Evolutionary conservation across 92 coral and sea anemone species (phyloP), one percentile per base, ranked within the genome.

Genomic region (Umimayanthus kanabou): DNA sequence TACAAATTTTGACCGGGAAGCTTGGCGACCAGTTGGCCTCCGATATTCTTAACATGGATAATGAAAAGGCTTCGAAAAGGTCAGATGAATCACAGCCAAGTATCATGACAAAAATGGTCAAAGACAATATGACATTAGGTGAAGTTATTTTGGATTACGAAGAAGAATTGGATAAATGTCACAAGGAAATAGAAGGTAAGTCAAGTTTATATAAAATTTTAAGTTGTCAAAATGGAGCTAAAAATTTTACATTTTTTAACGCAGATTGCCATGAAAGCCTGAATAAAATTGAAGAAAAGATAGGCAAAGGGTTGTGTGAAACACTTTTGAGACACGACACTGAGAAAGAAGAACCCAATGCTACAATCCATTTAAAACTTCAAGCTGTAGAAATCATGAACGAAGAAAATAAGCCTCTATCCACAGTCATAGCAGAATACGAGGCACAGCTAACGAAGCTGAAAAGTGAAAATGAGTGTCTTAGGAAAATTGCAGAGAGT

Each of bases 131-230:
- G 37, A 92, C 96, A 76, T 81, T 94, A 26, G 93, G 82, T 42
- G 94, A 90, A 39, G 88, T 94, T 40, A 47, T 94, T 39, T 86
- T 76, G n/a, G 81, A 90, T 58, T 94, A 94, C 58, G 96, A 94
- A 88, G 78, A 57, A 47, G 85, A 90, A 20, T 85, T 94, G 39
- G 78, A 49, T 37, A 88, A 74, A 26, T 61, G 71, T 42, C 15
- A 81, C 57, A 53, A 78, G 61, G 82, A 78, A 22, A 6, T n/a
- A 45, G 22, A 78, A 78, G 82, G 82, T 78, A 50, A 78, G 82
- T 78, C 65, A 78, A 49, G 25, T 8, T 26, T n/a, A 25, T 28
- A n/a, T 78, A 78, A 3, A 78, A 4, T 78, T 14, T 39, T 50
- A 25, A n/a, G 23, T 78, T 49, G 30, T 78, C 39, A 26, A 78